These are phyloP conservation scores for Pristis pectinata DNA, from an alignment of 2,797 vertebrate species.

Conservation along the genomic window DNA sequence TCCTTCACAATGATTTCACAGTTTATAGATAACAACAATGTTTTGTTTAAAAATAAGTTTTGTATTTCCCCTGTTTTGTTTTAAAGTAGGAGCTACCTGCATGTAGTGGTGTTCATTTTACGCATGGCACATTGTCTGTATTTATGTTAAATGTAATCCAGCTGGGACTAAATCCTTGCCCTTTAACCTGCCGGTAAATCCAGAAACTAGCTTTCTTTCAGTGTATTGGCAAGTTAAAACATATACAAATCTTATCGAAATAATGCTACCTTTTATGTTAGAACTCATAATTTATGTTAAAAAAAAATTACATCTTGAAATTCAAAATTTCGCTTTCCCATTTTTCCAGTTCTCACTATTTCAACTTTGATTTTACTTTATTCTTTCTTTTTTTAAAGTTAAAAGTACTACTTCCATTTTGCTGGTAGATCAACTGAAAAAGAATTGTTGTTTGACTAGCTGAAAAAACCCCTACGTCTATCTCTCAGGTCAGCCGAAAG, in stretches of 20 bases:
- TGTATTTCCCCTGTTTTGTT: conserved; percentile 13
- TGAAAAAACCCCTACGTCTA: background rate
- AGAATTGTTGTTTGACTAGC: background rate
- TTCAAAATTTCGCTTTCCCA: background rate
- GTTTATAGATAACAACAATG: background rate
- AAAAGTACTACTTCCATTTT: background rate
- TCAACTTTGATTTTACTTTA: background rate
- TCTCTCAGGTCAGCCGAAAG: background rate
- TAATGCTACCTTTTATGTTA: background rate
- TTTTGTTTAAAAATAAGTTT: background rate
- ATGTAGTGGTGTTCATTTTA: background rate
- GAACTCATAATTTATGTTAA: background rate
- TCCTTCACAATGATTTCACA: background rate
- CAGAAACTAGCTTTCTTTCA: background rate
- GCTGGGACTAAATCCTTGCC: background rate
- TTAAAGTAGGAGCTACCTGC: background rate
- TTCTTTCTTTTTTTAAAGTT: background rate
- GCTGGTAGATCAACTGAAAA: background rate
- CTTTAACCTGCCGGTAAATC: background rate
- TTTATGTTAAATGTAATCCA: conserved; percentile 21
- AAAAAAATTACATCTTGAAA: background rate
- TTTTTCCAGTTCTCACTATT: background rate
- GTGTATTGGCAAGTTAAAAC: background rate
- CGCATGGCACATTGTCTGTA: conserved; percentile 26
- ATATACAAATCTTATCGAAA: background rate